These are phyloP conservation scores for Athene cunicularia DNA, from an alignment of 2,113 vertebrate genomes.

Conservation along the genomic window DNA sequence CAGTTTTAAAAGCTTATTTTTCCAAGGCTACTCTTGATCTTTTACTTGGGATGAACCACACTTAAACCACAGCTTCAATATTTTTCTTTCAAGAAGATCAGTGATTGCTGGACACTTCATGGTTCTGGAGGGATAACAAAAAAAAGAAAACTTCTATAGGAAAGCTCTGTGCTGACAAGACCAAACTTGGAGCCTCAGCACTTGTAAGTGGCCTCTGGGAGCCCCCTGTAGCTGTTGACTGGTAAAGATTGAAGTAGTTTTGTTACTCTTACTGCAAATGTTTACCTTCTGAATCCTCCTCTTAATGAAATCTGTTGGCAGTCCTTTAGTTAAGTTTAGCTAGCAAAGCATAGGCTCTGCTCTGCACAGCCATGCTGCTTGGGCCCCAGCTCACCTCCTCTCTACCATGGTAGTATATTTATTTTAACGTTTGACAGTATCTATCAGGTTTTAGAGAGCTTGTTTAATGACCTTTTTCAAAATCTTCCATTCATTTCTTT, in stretches of 20 bases:
- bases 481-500: constrained; percentile 64
- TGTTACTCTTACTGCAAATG: background rate
- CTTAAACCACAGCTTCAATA: background rate
- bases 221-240: constrained; percentile 10
- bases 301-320: constrained; percentile 40
- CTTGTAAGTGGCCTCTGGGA: constrained; percentile 12
- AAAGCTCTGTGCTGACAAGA: background rate
- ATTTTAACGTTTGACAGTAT: constrained; percentile 50
- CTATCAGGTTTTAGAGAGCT: constrained; percentile 61
- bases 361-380: background rate
- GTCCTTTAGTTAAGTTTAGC: background rate
- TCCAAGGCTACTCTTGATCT: background rate
- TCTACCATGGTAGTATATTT: background rate
- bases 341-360: background rate
- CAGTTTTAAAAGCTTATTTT: background rate
- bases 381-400: background rate
- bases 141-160: background rate
- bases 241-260: constrained; percentile 13
- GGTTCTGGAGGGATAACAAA: background rate
- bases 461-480: constrained; percentile 59
- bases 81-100: background rate
- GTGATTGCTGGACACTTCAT: background rate
- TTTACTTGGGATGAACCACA: background rate
- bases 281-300: constrained; percentile 29
- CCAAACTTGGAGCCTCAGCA: background rate